Conservation (phyloP, 2,797 vertebrate species). For the Cottoperca gobio region DNA sequence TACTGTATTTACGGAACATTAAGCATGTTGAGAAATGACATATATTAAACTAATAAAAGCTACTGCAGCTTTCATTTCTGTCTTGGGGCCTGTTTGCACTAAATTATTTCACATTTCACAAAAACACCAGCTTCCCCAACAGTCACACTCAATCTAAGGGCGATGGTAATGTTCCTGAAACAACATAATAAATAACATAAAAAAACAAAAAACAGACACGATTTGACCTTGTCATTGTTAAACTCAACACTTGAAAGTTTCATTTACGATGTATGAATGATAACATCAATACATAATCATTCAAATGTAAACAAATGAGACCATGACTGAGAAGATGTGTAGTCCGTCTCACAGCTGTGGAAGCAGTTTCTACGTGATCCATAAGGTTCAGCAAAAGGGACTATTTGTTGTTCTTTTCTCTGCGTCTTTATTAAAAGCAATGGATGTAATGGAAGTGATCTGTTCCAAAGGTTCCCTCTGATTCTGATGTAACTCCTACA, state of each 20-base stretch:
- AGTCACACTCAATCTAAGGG: constrained; percentile 10
- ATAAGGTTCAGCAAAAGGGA: neutral
- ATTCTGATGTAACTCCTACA: neutral
- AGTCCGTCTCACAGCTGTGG: neutral
- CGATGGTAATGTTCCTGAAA: constrained; percentile 1
- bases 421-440: neutral
- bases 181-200: constrained; percentile 13
- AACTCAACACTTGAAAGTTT: neutral
- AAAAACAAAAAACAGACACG: neutral
- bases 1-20: neutral
- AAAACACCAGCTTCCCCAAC: neutral
- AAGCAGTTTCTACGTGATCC: neutral
- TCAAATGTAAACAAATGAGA: constrained; percentile 22
- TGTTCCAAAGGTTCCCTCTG: neutral
- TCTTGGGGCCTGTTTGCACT: neutral
- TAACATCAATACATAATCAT: neutral
- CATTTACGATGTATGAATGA: neutral
- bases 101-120: constrained; percentile 2
- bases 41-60: constrained; percentile 29
- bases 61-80: neutral
- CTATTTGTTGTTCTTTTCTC: neutral
- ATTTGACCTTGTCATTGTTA: neutral
- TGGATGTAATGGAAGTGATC: neutral
- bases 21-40: constrained; percentile 4
- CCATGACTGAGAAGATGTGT: neutral